Conservation (phyloP, 2,888 invertebrate genomes). For the Drepanosiphum platanoidis region DNA sequence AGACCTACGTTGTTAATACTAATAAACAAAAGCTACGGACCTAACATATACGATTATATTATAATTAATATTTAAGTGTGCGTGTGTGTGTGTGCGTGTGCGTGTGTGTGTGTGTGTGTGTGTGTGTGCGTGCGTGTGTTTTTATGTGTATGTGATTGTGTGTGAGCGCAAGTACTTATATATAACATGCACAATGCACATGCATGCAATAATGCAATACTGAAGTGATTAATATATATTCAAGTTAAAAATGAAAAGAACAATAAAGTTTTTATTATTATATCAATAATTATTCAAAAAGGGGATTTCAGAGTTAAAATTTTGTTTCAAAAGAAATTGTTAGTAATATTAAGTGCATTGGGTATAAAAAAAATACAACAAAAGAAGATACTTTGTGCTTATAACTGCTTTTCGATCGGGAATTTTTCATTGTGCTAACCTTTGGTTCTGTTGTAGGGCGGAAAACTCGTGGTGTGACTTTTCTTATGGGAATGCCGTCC, state of each 20-base stretch:
- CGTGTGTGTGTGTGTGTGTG: no score
- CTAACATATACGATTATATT: neutral
- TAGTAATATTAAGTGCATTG: constrained; percentile 33
- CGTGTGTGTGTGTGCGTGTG: neutral
- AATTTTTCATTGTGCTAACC: constrained; percentile 59
- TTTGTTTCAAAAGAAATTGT: constrained; percentile 27
- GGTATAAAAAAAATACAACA: constrained; percentile 47
- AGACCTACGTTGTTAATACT: no score
- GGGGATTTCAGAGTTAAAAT: neutral
- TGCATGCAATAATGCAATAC: no score
- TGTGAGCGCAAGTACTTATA: neutral
- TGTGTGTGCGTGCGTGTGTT: neutral
- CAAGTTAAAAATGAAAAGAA: neutral
- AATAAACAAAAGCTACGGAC: neutral
- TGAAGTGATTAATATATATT: neutral
- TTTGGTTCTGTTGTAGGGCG: constrained; percentile 59
- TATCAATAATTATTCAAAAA: constrained; percentile 26
- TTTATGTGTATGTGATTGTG: no score
- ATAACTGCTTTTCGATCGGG: constrained; percentile 48
- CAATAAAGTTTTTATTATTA: neutral
- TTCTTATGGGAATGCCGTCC: constrained; percentile 62
- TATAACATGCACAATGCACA: neutral
- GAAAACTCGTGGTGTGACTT: constrained; percentile 59
- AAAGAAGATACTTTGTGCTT: constrained; percentile 58
- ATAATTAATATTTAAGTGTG: neutral